phyloP scores from a whole-genome alignment of 2,888 invertebrate species.

The Caenorhabditis sp. region DNA sequence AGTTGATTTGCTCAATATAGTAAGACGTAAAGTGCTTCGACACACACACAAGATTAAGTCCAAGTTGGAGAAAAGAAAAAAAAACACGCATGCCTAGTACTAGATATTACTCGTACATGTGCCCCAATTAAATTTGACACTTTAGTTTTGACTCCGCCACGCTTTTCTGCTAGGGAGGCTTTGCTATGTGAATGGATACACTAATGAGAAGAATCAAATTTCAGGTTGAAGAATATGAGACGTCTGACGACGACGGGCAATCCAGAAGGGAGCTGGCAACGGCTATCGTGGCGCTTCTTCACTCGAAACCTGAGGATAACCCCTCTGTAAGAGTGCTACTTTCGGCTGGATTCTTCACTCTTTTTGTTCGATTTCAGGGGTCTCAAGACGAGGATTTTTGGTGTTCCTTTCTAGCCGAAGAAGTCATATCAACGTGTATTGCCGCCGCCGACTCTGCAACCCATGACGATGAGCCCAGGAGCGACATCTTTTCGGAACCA shows the following conservation, averaged over 20 bases:
- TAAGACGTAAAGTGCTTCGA: too few relatives aligned
- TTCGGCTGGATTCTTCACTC: too few relatives aligned
- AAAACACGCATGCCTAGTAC: too few relatives aligned
- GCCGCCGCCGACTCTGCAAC: conserved; percentile 76
- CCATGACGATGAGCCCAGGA: conserved; percentile 84
- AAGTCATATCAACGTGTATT: conserved; percentile 65
- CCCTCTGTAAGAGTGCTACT: conserved; percentile 71
- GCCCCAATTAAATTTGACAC: too few relatives aligned
- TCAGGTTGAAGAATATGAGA: conserved; percentile 78
- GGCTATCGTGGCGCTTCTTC: conserved; percentile 68
- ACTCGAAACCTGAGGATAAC: conserved; percentile 59
- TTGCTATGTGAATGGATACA: too few relatives aligned
- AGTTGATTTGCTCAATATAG: too few relatives aligned
- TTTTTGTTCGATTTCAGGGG: conserved; percentile 59
- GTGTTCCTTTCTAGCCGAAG: conserved; percentile 72
- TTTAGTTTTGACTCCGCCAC: too few relatives aligned
- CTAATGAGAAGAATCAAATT: conserved; percentile 5
- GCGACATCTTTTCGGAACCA: conserved; percentile 92
- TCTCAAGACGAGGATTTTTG: conserved; percentile 67
- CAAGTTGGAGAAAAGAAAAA: too few relatives aligned
- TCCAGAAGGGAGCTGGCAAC: conserved; percentile 71
- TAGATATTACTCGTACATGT: too few relatives aligned
- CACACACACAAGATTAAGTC: too few relatives aligned
- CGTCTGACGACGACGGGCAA: conserved; percentile 77
- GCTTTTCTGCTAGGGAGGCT: too few relatives aligned